phyloP scores from a whole-genome alignment of 2,888 invertebrate genomes.

The Chymomyza caudatula region DNA sequence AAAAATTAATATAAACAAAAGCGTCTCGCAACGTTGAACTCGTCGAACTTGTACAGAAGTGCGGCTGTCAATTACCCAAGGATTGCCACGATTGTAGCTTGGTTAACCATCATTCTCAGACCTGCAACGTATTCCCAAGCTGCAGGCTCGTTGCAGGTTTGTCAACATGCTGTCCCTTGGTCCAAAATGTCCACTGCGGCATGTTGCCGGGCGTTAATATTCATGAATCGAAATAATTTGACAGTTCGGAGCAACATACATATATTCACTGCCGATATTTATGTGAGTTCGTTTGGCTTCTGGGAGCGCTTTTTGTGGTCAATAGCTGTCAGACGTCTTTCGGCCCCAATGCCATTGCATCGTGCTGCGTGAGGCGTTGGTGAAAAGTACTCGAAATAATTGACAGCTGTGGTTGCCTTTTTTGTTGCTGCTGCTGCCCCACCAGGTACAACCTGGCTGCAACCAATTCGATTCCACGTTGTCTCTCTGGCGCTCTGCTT shows the following conservation, averaged over 20 bases:
- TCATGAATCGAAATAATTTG: constrained; percentile 73
- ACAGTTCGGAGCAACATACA: constrained; percentile 69
- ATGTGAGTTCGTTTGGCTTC: constrained; percentile 40
- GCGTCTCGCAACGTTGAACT: neutral
- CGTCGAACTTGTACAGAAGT: constrained; percentile 31
- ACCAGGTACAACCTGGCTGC: neutral
- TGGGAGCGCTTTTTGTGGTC: constrained; percentile 22
- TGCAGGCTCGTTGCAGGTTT: neutral
- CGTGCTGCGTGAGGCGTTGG: constrained; percentile 72
- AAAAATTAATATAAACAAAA: constrained; percentile 8
- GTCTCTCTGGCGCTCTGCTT: constrained; percentile 19
- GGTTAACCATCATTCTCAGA: neutral
- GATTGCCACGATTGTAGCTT: constrained; percentile 1
- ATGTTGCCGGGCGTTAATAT: constrained; percentile 68
- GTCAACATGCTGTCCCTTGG: neutral
- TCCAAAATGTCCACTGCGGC: constrained; percentile 14
- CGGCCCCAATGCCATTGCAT: constrained; percentile 6
- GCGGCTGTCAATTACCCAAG: constrained; percentile 70
- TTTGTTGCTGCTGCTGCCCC: constrained; percentile 43
- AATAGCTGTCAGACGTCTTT: constrained; percentile 30
- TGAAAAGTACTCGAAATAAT: constrained; percentile 74
- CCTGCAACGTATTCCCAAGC: constrained; percentile 24
- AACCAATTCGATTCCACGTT: constrained; percentile 9
- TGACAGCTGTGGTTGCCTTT: constrained; percentile 73
- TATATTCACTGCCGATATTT: constrained; percentile 64